Percentiles rank a stretch among this genome's conserved stretches.
These are phyloP conservation scores for Drosophila greeni DNA, from an alignment of 2,888 invertebrate genomes.

Conservation along the genomic window DNA sequence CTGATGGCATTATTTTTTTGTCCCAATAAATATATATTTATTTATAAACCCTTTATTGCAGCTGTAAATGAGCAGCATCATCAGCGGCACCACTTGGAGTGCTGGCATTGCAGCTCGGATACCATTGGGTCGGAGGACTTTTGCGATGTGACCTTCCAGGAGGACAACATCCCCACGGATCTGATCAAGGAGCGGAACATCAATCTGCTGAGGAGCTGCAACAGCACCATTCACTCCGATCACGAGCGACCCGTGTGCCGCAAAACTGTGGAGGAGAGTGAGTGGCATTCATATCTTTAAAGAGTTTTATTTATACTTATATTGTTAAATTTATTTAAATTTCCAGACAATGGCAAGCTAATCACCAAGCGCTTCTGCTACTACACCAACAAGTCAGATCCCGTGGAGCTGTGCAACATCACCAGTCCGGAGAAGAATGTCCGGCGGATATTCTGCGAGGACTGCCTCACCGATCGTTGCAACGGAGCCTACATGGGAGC, in stretches of 20 bases:
- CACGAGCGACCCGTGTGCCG: constrained; percentile 77
- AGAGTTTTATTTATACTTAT: not conserved
- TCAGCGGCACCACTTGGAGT: constrained; percentile 60
- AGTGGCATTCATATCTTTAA: constrained; percentile 16
- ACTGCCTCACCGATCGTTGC: constrained; percentile 74
- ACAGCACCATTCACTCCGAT: constrained; percentile 75
- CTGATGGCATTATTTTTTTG: not conserved
- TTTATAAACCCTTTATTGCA: not conserved
- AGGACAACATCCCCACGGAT: constrained; percentile 71
- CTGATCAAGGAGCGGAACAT: constrained; percentile 71
- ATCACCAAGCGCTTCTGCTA: constrained; percentile 77
- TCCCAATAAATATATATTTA: not conserved
- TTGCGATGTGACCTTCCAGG: constrained; percentile 73
- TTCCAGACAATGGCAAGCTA: constrained; percentile 69
- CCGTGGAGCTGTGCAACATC: constrained; percentile 70
- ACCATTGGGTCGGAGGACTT: constrained; percentile 76
- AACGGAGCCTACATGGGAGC: constrained; percentile 61
- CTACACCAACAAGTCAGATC: constrained; percentile 77
- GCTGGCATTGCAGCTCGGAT: constrained; percentile 77
- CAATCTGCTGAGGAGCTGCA: constrained; percentile 71
- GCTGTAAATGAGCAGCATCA: constrained; percentile 43
- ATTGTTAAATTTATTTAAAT: not conserved
- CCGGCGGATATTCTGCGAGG: constrained; percentile 72
- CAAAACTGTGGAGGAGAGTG: constrained; percentile 77
- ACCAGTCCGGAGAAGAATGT: constrained; percentile 72